phyloP scores from a whole-genome alignment of 2,888 invertebrate species.

The Drosophila quinaria region DNA sequence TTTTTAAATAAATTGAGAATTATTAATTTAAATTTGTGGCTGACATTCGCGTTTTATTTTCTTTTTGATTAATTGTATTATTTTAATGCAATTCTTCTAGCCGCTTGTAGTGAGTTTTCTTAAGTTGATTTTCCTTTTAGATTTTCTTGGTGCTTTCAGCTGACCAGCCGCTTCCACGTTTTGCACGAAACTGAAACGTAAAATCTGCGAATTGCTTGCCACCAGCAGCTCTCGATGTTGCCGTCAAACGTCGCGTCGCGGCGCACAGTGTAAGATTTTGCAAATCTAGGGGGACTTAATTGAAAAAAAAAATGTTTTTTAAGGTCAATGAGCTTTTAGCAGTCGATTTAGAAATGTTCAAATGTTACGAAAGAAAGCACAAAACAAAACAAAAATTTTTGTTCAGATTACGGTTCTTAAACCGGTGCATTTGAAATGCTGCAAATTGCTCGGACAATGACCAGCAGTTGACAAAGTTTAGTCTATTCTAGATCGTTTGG shows the following conservation, averaged over 20 bases:
- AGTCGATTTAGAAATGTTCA: no score
- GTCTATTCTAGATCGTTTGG: no score
- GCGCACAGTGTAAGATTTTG: no score
- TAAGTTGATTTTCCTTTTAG: constrained; percentile 20
- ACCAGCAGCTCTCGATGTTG: constrained; percentile 33
- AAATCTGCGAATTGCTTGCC: constrained; percentile 65
- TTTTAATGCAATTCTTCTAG: constrained; percentile 9
- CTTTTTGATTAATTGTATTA: not conserved
- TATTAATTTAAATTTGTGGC: constrained; percentile 1
- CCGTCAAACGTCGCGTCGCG: constrained; percentile 15
- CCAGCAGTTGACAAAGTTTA: no score
- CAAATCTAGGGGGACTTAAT: no score
- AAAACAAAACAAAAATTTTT: no score
- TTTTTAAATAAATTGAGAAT: constrained; percentile 19
- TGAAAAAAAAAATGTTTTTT: no score
- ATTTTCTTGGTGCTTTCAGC: constrained; percentile 34
- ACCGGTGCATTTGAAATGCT: no score
- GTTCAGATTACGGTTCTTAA: no score
- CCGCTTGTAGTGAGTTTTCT: constrained; percentile 21
- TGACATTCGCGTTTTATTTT: constrained; percentile 16
- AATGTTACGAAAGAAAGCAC: no score
- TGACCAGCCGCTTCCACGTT: constrained; percentile 79
- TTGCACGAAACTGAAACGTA: constrained; percentile 81
- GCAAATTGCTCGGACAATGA: no score
- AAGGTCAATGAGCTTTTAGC: no score